A percentile compares a stretch with the other conserved stretches of the same genome.
These are phyloP conservation scores for Motacilla alba DNA, from an alignment of 2,113 vertebrate genomes.

Conservation along the genomic window DNA sequence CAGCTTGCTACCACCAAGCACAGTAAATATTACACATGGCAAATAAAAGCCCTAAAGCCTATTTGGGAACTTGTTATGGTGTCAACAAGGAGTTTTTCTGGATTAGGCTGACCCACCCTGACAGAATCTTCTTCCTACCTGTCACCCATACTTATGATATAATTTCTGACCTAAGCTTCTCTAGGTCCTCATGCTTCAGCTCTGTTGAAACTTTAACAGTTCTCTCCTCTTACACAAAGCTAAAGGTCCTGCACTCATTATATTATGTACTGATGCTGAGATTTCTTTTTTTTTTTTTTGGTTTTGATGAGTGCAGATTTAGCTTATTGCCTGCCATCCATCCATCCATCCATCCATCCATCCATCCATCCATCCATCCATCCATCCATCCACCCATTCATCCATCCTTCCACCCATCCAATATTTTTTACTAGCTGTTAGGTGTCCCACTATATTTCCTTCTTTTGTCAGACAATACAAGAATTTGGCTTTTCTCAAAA, in stretches of 20 bases:
- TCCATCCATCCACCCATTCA: neutral
- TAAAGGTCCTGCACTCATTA: neutral
- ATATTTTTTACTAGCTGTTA: neutral
- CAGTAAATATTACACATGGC: neutral
- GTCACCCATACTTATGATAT: neutral
- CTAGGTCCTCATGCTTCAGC: neutral
- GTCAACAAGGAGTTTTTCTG: neutral
- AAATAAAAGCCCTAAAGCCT: neutral
- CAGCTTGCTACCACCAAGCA: neutral
- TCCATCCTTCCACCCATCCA: neutral
- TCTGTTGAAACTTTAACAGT: neutral
- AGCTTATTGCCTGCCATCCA: neutral
- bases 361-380: neutral
- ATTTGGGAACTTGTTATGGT: neutral
- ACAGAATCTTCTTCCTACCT: neutral
- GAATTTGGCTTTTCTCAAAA: neutral
- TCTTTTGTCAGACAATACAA: fast-evolving
- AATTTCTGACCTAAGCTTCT: neutral
- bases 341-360: neutral
- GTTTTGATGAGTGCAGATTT: neutral
- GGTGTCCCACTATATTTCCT: neutral
- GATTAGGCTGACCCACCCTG: neutral
- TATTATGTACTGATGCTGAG: neutral
- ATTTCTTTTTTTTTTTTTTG: neutral
- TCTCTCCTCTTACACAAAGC: neutral